Percentiles rank a stretch among this genome's conserved stretches.
Evolutionary conservation across 2,888 invertebrate genomes (phyloP).

Genomic region (Meteorus cinctellus): DNA sequence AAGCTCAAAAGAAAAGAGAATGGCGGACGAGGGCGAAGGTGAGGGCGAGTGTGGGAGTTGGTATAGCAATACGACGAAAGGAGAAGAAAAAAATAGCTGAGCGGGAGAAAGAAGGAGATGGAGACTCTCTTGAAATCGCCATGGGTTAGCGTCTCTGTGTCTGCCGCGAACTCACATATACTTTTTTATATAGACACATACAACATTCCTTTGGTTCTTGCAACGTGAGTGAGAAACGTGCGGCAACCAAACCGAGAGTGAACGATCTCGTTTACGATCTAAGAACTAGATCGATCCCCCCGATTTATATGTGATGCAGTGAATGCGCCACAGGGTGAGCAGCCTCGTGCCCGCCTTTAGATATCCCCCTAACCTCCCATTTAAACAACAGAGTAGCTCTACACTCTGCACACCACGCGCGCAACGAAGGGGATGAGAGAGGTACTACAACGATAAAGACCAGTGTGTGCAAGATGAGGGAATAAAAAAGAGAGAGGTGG

Average conservation of each 20-base stretch:
- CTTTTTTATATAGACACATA: neutral
- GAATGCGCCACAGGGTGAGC: slow-evolving; percentile 50
- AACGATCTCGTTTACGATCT: slow-evolving; percentile 53
- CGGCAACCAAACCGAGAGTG: slow-evolving; percentile 44
- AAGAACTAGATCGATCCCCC: slow-evolving; percentile 48
- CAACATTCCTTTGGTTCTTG: neutral
- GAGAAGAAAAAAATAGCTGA: slow-evolving; percentile 33
- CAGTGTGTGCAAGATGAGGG: slow-evolving; percentile 47
- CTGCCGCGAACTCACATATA: slow-evolving; percentile 15
- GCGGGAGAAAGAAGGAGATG: slow-evolving; percentile 38
- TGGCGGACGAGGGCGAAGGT: neutral
- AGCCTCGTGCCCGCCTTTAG: slow-evolving; percentile 46
- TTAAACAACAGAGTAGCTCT: slow-evolving; percentile 48
- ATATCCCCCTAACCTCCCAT: slow-evolving; percentile 34
- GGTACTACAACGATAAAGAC: slow-evolving; percentile 38
- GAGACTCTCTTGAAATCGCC: slow-evolving; percentile 47
- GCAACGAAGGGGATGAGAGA: slow-evolving; percentile 43
- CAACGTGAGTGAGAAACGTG: slow-evolving; percentile 18
- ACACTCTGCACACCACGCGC: neutral
- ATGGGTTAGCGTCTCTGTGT: slow-evolving; percentile 28
- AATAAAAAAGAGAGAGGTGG: slow-evolving; percentile 38
- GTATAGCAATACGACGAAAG: slow-evolving; percentile 20
- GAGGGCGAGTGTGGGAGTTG: neutral
- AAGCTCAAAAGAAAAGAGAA: slow-evolving; percentile 4
- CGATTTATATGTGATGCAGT: slow-evolving; percentile 19